phyloP scores from a whole-genome alignment of 2,797 vertebrate genomes.

The Coccyzus lansbergi region DNA sequence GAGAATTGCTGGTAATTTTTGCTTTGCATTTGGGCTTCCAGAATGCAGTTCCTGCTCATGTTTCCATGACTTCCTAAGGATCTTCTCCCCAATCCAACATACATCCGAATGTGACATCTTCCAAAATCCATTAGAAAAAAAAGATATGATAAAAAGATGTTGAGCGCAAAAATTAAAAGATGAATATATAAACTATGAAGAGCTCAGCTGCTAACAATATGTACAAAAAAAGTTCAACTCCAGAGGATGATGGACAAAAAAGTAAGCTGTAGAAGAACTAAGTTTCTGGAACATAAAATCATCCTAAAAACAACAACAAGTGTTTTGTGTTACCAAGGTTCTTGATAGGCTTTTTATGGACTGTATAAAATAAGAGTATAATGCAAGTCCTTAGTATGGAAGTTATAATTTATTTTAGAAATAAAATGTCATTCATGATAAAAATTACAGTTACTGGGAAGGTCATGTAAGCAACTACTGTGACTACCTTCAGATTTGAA shows the following conservation, averaged over 20 bases:
- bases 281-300: background rate
- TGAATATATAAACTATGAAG: background rate
- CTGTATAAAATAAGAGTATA: background rate
- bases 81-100: background rate
- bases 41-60: background rate
- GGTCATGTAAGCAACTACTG: background rate
- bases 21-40: background rate
- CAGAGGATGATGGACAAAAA: background rate
- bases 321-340: background rate
- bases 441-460: background rate
- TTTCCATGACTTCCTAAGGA: background rate
- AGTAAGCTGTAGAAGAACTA: background rate
- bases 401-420: background rate
- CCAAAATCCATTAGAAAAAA: background rate
- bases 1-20: background rate
- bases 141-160: background rate
- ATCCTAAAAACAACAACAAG: background rate
- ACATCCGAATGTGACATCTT: background rate
- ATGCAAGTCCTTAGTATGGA: background rate
- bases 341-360: background rate
- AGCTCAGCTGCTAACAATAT: background rate
- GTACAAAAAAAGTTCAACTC: background rate
- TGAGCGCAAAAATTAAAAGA: background rate
- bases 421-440: background rate
- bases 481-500: background rate